phyloP scores from a whole-genome alignment of 35 echinoderm and acorn worm species.

The Acanthaster planci region DNA sequence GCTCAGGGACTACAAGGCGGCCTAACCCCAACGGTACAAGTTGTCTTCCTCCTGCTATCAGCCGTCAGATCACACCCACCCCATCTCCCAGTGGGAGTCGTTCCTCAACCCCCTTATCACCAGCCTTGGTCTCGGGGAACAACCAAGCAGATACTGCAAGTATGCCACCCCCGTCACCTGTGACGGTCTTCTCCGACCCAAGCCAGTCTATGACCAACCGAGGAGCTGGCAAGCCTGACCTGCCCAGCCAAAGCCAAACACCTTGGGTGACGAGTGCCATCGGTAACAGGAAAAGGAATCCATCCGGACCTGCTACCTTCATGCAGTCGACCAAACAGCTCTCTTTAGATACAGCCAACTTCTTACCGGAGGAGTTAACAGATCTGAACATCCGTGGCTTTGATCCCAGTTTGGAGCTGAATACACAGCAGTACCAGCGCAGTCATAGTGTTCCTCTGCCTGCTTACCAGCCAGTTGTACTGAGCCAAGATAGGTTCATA shows the following conservation, averaged over 20 bases:
- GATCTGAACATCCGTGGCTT: conserved; percentile 21
- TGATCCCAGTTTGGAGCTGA: conserved; percentile 11
- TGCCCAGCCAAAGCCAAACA: conserved; percentile 17
- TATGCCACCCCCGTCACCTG: conserved; percentile 44
- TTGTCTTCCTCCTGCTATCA: conserved; percentile 32
- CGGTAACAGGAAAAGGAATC: conserved; percentile 31
- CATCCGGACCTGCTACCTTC: conserved; percentile 50
- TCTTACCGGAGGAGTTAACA: background rate
- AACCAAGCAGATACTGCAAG: conserved; percentile 24
- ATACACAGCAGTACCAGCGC: conserved; percentile 23
- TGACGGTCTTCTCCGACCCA: background rate
- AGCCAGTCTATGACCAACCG: conserved; percentile 1
- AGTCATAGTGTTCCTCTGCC: conserved; percentile 76
- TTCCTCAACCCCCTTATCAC: conserved; percentile 26
- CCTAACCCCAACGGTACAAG: conserved; percentile 36
- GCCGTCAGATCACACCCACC: conserved; percentile 29
- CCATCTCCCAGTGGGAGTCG: conserved; percentile 38
- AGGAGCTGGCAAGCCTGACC: background rate
- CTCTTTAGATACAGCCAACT: conserved; percentile 28
- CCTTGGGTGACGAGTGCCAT: conserved; percentile 1
- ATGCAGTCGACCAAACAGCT: conserved; percentile 22
- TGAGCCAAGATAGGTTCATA: conserved; percentile 20
- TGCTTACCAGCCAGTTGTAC: conserved; percentile 36
- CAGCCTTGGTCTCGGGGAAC: background rate
- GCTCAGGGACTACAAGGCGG: conserved; percentile 44